Evolutionary conservation across 2,888 invertebrate genomes (phyloP).

Genomic region (Crocallis elinguaria): DNA sequence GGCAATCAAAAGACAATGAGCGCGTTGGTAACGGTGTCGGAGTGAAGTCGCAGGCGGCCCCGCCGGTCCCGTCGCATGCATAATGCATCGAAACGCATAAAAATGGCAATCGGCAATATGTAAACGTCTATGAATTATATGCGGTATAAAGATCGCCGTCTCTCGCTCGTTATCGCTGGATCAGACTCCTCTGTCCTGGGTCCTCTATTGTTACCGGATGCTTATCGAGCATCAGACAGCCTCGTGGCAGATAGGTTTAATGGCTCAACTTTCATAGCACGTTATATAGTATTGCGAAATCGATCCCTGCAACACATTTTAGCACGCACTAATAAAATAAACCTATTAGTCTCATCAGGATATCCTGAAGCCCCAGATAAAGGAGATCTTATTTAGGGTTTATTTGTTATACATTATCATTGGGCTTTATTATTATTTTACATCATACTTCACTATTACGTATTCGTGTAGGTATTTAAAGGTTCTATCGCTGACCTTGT

Average conservation of each 20-base stretch:
- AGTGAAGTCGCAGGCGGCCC: slow-evolving; percentile 52
- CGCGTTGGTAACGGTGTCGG: slow-evolving; percentile 66
- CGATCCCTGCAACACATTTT: no score
- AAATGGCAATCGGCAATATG: slow-evolving; percentile 62
- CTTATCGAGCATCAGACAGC: no score
- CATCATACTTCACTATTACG: slow-evolving; percentile 21
- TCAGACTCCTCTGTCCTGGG: slow-evolving; percentile 25
- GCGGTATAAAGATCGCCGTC: slow-evolving; percentile 27
- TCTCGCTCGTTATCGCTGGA: slow-evolving; percentile 18
- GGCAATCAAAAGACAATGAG: slow-evolving; percentile 79
- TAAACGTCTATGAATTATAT: slow-evolving; percentile 47
- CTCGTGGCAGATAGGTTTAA: no score
- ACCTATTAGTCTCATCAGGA: no score
- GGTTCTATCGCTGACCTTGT: slow-evolving; percentile 30
- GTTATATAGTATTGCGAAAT: no score
- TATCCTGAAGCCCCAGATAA: no score
- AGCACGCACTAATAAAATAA: no score
- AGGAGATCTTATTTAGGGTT: no score
- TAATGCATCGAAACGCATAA: slow-evolving; percentile 65
- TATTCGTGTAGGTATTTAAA: slow-evolving; percentile 28
- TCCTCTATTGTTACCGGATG: slow-evolving; percentile 14
- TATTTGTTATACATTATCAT: no score
- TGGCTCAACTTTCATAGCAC: no score
- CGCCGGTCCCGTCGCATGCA: slow-evolving; percentile 50
- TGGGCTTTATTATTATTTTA: no score